phyloP scores from a whole-genome alignment of 1,140 invertebrate species.

The Drosophila takahashii region DNA sequence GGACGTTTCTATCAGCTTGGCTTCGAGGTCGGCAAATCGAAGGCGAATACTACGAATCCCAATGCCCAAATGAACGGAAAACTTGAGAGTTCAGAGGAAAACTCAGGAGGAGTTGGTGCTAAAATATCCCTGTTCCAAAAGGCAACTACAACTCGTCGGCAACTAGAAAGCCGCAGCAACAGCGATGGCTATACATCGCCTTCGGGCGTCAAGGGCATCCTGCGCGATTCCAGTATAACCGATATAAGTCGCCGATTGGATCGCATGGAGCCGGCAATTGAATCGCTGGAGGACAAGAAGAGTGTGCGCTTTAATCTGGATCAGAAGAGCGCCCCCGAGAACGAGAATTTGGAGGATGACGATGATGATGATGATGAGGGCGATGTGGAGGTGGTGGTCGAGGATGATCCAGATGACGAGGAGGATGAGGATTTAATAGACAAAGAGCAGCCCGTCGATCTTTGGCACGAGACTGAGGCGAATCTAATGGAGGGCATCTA shows the following conservation, averaged over 20 bases:
- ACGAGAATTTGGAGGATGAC: conserved; percentile 58
- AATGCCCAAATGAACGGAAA: conserved; percentile 8
- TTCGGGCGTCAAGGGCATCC: conserved; percentile 87
- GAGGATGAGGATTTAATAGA: conserved; percentile 15
- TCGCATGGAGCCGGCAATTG: conserved; percentile 36
- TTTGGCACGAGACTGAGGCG: conserved; percentile 49
- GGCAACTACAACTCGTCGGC: conserved; percentile 84
- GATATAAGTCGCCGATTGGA: conserved; percentile 81
- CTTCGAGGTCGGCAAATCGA: conserved; percentile 66
- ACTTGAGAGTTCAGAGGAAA: background rate
- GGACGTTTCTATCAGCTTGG: conserved; percentile 59
- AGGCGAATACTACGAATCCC: background rate
- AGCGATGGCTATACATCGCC: conserved; percentile 7
- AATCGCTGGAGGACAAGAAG: conserved; percentile 86
- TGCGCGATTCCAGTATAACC: conserved; percentile 88
- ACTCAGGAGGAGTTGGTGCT: conserved; percentile 41
- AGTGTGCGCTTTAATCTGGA: conserved; percentile 89
- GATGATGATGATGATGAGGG: conserved; percentile 46
- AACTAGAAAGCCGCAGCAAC: conserved; percentile 26
- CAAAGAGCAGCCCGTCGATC: background rate
- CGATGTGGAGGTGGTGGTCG: conserved; percentile 6
- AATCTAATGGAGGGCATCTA: conserved; percentile 53
- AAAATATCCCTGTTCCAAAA: conserved; percentile 88
- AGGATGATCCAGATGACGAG: conserved; percentile 23
- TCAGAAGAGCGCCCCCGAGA: conserved; percentile 52